These are phyloP conservation scores for Phocoena phocoena DNA, from an alignment of 2,113 vertebrate genomes.

Conservation along the genomic window DNA sequence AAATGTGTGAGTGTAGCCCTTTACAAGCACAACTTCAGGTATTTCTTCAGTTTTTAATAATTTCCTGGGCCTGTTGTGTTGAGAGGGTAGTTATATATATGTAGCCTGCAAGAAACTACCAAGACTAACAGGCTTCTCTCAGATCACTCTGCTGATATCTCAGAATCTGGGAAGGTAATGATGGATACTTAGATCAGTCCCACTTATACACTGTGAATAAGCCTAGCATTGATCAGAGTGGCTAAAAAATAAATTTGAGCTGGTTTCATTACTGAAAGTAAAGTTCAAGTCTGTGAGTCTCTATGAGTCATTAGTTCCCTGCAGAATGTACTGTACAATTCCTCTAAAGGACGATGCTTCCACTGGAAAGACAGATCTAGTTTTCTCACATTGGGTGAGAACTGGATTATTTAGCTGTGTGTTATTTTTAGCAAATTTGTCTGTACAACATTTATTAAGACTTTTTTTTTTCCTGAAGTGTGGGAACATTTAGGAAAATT, in stretches of 20 bases:
- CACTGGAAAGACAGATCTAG: not conserved
- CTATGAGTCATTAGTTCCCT: not conserved
- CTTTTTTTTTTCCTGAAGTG: not conserved
- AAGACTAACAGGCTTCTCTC: not conserved
- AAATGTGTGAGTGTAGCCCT: not conserved
- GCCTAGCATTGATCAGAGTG: not conserved
- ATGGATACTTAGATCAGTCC: not conserved
- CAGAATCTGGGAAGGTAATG: not conserved
- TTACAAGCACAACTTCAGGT: not conserved
- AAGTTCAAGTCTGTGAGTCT: not conserved
- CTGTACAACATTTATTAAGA: not conserved
- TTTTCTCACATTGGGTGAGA: not conserved
- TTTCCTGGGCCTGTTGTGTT: not conserved
- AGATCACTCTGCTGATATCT: not conserved
- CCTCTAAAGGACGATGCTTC: not conserved
- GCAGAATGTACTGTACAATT: not conserved
- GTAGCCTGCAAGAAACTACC: not conserved
- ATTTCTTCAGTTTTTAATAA: not conserved
- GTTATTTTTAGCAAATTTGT: not conserved
- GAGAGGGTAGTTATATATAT: not conserved
- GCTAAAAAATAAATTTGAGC: not conserved
- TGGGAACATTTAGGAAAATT: not conserved
- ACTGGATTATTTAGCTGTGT: not conserved
- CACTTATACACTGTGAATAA: not conserved
- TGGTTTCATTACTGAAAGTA: constrained; percentile 11